Base-by-base conservation (phyloP, 2,797 vertebrate genomes). In the Helicolenus hilgendorfi region DNA sequence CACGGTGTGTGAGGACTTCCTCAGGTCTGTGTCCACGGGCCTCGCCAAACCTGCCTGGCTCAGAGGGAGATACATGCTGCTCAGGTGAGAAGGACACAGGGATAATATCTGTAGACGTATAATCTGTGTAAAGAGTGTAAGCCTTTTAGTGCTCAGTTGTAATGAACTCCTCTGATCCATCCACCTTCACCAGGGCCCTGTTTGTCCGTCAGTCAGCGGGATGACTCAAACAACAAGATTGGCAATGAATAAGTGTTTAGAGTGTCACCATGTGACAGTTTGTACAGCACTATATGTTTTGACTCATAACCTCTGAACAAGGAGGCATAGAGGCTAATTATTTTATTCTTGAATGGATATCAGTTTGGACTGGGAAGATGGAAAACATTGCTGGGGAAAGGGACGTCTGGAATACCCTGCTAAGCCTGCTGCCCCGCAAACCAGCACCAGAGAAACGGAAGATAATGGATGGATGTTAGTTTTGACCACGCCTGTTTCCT, bases 41-140 rank as follows among this genome's bases (percentile, higher is more conserved):
- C 96, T 98, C 76, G 96, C 89, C 88, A 96, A 96, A 80, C 98
- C 98, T 0, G 36, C 94, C 0, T 99, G 98, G 98, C 98, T 99
- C 77, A 98, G 98, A 86, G 98, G 98, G 71, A 97, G 97, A 79
- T 99, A 99, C 96, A 98, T 98, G 97, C 85, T 99, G 90, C 97
- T 99, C 89, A 97, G 93, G 93, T 94, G 79, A 92, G 88, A 71
- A 55, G 26, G 27, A 62, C 20, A 62, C 20, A 20, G 18, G 45
- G 18, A 49, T 49, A 20, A 49, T 20, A 9, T 49, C 7, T 49
- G 45, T 49, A 49, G 45, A 49, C 45, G 20, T 20, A 9, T 18
- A 49, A 18, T 49, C 45, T 20, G 45, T 20, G 41, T 45, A 45
- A 45, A 45, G 41, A 45, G 15, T 45, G 41, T 18, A 45, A 58